phyloP scores from a whole-genome alignment of 1,140 invertebrate genomes.

The Lepidurus apus region DNA sequence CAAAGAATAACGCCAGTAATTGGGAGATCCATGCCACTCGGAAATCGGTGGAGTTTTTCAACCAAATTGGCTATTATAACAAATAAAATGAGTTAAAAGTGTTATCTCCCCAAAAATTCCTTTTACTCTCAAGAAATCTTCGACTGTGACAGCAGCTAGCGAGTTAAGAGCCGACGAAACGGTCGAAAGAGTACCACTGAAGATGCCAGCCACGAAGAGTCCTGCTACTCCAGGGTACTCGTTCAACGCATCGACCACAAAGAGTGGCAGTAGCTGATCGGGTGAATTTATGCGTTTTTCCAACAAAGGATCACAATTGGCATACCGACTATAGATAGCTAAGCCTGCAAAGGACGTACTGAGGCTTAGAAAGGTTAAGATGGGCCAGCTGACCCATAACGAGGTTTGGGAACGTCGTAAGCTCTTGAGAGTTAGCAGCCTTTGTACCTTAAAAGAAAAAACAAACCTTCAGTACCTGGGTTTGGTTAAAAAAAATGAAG shows the following conservation, averaged over 20 bases:
- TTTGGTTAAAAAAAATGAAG: slow-evolving; percentile 51
- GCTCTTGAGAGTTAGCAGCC: slow-evolving; percentile 42
- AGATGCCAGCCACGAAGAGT: slow-evolving; percentile 74
- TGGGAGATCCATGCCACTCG: slow-evolving; percentile 45
- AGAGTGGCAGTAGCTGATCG: slow-evolving; percentile 63
- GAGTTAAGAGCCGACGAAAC: slow-evolving; percentile 79
- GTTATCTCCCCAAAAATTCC: neutral
- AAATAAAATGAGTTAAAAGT: slow-evolving; percentile 24
- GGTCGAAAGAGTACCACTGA: slow-evolving; percentile 76
- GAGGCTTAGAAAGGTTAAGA: slow-evolving; percentile 60
- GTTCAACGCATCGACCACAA: slow-evolving; percentile 68
- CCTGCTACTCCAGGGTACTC: slow-evolving; percentile 65
- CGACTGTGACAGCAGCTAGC: slow-evolving; percentile 75
- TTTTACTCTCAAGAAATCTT: slow-evolving; percentile 64
- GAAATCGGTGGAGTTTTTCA: slow-evolving; percentile 25
- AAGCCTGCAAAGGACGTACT: slow-evolving; percentile 70
- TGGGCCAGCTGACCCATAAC: slow-evolving; percentile 64
- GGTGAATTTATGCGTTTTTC: slow-evolving; percentile 49
- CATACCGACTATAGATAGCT: slow-evolving; percentile 69
- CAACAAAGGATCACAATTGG: slow-evolving; percentile 64
- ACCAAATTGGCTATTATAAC: slow-evolving; percentile 22
- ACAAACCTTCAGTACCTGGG: neutral
- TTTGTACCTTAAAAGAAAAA: slow-evolving; percentile 30
- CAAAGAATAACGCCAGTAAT: slow-evolving; percentile 60
- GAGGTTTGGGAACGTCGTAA: slow-evolving; percentile 58